Evolutionary conservation across 2,888 invertebrate genomes (phyloP), one percentile per base, ranked within the genome.

Genomic region (Drosophila meridionalis): DNA sequence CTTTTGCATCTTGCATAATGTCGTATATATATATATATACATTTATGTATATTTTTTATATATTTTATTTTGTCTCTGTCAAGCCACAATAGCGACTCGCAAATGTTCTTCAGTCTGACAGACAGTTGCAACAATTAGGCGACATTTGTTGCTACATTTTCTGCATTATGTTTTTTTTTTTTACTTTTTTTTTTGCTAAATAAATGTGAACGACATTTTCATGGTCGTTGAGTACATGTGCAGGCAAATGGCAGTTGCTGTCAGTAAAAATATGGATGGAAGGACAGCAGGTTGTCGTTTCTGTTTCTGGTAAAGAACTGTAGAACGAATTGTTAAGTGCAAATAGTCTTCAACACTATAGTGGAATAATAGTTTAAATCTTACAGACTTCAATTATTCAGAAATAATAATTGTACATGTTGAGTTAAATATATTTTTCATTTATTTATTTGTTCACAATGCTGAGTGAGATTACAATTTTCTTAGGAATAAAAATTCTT

Each of bases 61-160:
- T 20, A 7, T 7, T 14, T 34, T 43, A 43, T 3, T 61, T 57
- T 42, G 68, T 56, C 20, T 1, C 61, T 59, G 52, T 48, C 53
- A 14, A 55, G 47, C 57, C 67, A 62, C 60, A 68, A 59, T 67
- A 26, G 53, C 69, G 43, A 42, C n/a, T 73, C 43, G 70, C 63
- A 80, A 82, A 83, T 78, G 73, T 82, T 85, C 36, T 69, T 67
- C 76, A 66, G 55, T 60, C 67, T 79, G 69, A 76, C 76, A 83
- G 73, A 76, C 72, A 80, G 83, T 76, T 80, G 68, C 78, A 78
- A 78, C 78, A 82, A 79, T 73, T 73, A 76, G 75, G 83, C 76
- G 78, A 78, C 83, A 83, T 72, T 71, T 83, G 83, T 69, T 74
- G 80, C 64, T 56, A 80, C 77, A 83, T 80, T 71, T 69, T 62